Percentiles rank a stretch among this genome's conserved stretches.
These are phyloP conservation scores for Dicyrtomina minuta DNA, from an alignment of 2,888 invertebrate species.

Conservation along the genomic window DNA sequence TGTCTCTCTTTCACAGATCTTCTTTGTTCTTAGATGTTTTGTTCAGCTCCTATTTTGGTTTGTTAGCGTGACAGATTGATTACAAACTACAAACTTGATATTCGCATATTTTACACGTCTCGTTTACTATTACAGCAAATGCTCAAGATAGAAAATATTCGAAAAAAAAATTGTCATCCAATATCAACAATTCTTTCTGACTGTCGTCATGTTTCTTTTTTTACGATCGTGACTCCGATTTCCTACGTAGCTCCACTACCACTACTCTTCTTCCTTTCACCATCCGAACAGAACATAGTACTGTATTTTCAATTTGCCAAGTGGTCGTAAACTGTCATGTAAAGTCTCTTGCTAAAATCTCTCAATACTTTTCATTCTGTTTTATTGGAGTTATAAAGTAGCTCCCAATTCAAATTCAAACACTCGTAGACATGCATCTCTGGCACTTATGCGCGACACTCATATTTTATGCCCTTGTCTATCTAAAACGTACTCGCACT, in stretches of 20 bases:
- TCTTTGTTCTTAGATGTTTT: background rate
- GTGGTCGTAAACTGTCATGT: slow-evolving; percentile 24
- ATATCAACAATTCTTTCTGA: slow-evolving; percentile 29
- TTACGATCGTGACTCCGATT: slow-evolving; percentile 29
- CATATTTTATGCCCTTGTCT: slow-evolving; percentile 27
- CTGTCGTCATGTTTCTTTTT: slow-evolving; percentile 31
- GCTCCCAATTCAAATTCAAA: background rate
- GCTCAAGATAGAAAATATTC: slow-evolving; percentile 5
- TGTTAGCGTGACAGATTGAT: background rate
- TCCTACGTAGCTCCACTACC: background rate
- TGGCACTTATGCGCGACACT: slow-evolving; percentile 18
- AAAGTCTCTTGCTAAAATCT: slow-evolving; percentile 24
- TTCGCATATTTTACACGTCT: slow-evolving; percentile 7
- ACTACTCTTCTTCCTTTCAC: background rate
- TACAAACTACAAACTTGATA: background rate
- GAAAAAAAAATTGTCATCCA: slow-evolving; percentile 23
- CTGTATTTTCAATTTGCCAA: slow-evolving; percentile 25
- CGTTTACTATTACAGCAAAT: slow-evolving; percentile 1
- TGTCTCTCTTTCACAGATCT: background rate
- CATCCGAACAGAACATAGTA: background rate
- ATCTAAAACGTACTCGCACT: background rate
- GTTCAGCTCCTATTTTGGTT: background rate
- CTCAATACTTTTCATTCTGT: background rate
- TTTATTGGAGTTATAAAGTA: background rate
- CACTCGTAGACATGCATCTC: background rate